phyloP scores from a whole-genome alignment of 2,113 vertebrate species.

The Glaucidium brasilianum region DNA sequence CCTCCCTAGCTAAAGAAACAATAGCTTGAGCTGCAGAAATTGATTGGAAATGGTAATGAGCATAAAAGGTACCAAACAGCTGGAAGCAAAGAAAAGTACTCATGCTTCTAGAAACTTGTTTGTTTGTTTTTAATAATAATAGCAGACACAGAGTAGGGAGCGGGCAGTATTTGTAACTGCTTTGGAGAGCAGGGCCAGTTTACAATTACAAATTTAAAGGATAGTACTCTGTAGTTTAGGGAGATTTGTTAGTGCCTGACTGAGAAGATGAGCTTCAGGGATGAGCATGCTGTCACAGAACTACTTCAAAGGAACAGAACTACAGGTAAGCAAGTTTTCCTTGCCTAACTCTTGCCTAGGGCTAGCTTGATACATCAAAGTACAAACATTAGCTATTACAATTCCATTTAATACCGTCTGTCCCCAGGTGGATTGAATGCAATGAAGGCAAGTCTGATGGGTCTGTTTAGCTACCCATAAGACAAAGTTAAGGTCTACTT shows the following conservation, averaged over 20 bases:
- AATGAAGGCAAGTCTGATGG: not conserved
- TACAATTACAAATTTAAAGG: not conserved
- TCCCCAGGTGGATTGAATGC: not conserved
- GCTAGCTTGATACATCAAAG: not conserved
- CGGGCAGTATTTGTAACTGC: not conserved
- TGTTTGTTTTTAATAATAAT: not conserved
- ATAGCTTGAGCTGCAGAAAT: not conserved
- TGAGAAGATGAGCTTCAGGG: not conserved
- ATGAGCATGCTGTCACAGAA: fast-evolving
- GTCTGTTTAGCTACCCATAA: not conserved
- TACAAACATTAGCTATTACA: not conserved
- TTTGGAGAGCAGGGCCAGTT: not conserved
- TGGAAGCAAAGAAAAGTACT: not conserved
- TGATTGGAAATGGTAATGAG: not conserved
- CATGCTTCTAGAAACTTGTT: not conserved
- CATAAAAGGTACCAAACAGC: not conserved
- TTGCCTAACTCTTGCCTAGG: not conserved
- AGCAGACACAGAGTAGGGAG: not conserved
- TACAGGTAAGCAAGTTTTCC: not conserved
- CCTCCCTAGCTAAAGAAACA: not conserved
- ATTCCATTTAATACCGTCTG: not conserved
- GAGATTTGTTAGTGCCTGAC: fast-evolving
- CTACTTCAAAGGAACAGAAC: not conserved
- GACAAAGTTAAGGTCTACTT: fast-evolving
- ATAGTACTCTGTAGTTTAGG: fast-evolving